A percentile compares a stretch with the other conserved stretches of the same genome.
Evolutionary conservation across 2,888 invertebrate genomes (phyloP).

Genomic region (Baccha elongata): DNA sequence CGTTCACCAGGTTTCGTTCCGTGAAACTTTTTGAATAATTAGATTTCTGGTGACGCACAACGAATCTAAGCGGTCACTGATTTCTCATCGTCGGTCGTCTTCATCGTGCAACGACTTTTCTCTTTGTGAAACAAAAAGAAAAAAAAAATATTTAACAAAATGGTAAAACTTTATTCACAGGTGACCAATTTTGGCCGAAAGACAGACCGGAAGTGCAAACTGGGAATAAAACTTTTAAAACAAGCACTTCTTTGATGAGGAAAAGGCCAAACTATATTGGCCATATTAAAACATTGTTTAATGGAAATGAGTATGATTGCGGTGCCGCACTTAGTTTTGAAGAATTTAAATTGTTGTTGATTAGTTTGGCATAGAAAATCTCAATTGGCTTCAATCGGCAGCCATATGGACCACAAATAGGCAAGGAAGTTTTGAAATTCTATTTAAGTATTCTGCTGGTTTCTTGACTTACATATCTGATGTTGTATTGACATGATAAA

Average conservation of each 20-base stretch:
- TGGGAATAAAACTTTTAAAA: slow-evolving; percentile 31
- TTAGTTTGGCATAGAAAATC: slow-evolving; percentile 32
- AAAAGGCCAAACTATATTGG: slow-evolving; percentile 27
- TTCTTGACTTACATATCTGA: too few species aligned
- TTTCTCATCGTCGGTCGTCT: slow-evolving; percentile 25
- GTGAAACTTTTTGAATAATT: slow-evolving; percentile 45
- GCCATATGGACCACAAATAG: too few species aligned
- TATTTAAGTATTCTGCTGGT: too few species aligned
- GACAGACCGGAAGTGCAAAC: not conserved
- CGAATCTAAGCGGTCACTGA: slow-evolving; percentile 54
- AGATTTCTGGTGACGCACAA: slow-evolving; percentile 41
- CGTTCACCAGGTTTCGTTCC: slow-evolving; percentile 25
- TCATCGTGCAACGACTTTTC: slow-evolving; percentile 4
- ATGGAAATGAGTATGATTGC: slow-evolving; percentile 36
- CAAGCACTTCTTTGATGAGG: not conserved
- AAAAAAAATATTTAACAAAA: slow-evolving; percentile 1
- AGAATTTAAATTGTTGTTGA: slow-evolving; percentile 50
- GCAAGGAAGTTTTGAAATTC: too few species aligned
- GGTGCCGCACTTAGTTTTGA: slow-evolving; percentile 30
- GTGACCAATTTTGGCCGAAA: slow-evolving; percentile 46
- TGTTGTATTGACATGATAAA: too few species aligned
- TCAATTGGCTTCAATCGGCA: too few species aligned
- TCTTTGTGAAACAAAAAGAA: not conserved
- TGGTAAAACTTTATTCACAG: slow-evolving; percentile 60
- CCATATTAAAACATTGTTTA: slow-evolving; percentile 46